Conservation (phyloP, 1,140 invertebrate species). For the Drosophila obscura region DNA sequence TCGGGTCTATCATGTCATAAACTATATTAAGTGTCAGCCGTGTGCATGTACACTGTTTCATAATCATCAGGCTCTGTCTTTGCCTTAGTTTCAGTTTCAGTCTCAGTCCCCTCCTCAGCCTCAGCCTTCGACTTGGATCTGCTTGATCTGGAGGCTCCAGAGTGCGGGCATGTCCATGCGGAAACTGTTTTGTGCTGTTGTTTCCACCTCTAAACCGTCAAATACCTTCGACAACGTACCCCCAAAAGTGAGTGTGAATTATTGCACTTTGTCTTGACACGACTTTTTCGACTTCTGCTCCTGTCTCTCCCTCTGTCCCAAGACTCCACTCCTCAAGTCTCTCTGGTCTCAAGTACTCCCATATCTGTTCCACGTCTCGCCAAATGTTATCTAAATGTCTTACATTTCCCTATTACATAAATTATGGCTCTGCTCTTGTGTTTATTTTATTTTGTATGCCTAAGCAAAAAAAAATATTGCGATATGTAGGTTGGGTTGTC, state of each 20-base stretch:
- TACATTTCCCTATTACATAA: conserved; percentile 72
- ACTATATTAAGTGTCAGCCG: conserved; percentile 66
- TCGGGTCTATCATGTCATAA: conserved; percentile 66
- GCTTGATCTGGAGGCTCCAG: conserved; percentile 24
- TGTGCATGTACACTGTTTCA: conserved; percentile 68
- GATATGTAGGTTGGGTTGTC: conserved; percentile 22
- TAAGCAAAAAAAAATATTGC: conserved; percentile 30
- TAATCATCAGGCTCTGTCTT: conserved; percentile 41
- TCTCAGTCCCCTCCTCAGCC: neutral
- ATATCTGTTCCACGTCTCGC: conserved; percentile 22
- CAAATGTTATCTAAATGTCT: conserved; percentile 70
- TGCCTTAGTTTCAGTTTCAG: conserved; percentile 18
- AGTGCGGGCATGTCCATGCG: conserved; percentile 53
- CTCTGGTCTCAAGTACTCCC: neutral
- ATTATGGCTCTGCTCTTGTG: conserved; percentile 15
- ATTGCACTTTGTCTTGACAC: conserved; percentile 77
- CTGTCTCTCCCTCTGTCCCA: neutral
- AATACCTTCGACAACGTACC: conserved; percentile 25
- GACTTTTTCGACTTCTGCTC: conserved; percentile 48
- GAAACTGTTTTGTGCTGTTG: conserved; percentile 18
- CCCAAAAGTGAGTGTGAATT: conserved; percentile 78
- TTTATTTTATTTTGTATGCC: conserved; percentile 37
- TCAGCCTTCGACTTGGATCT: too few species aligned
- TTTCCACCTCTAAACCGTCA: conserved; percentile 64
- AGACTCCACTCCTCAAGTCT: conserved; percentile 12